Base-by-base conservation (phyloP, 2,797 vertebrate genomes). In the Holocentrus rufus region DNA sequence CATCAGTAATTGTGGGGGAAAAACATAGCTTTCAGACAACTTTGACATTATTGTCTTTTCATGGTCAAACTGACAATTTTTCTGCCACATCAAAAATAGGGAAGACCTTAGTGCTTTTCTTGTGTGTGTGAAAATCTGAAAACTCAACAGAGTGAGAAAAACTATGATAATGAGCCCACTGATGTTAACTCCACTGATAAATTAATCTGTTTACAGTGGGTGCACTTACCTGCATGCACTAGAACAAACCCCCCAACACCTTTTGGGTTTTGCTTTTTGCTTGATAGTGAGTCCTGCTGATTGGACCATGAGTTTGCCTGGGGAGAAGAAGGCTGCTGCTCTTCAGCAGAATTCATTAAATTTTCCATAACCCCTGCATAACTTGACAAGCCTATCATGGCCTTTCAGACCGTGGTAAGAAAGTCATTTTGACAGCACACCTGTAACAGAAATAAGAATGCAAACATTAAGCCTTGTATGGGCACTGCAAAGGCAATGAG, bases 161-260 rank as follows among this genome's bases (percentile, higher is more conserved):
- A 17, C 3, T 46, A 13, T 53, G n/a, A 22, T 53, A 25, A 54
- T 27, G 23, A 11, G 25, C 23, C 25, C 9, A n/a, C 1, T 18
- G 17, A 17, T 17, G 7, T 18, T 59, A 22, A 59, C 2, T 36
- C 31, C 4, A 39, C 2, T 25, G 23, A 2, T 56, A 50, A 9
- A 57, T 22, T n/a, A 20, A 20, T 20, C 18, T 50, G n/a, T 22
- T 50, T 14, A 39, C 17, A 11, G 1, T 23, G 7, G 62, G 30
- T 20, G 4, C 23, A 76, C 93, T 93, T 90, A 98, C 98, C 98
- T 95, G 98, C 98, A 88, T 99, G 98, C 47, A 99, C 98, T 88
- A 99, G 92, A 80, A 99, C 98, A 94, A 99, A 99, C 78, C 98
- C 98, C 77, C 98, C 96, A 58, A 95, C 92, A 86, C 91, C 89